A percentile compares a stretch with the other conserved stretches of the same genome.
Conservation (phyloP, 2,797 vertebrate genomes). For the Coreius guichenoti region DNA sequence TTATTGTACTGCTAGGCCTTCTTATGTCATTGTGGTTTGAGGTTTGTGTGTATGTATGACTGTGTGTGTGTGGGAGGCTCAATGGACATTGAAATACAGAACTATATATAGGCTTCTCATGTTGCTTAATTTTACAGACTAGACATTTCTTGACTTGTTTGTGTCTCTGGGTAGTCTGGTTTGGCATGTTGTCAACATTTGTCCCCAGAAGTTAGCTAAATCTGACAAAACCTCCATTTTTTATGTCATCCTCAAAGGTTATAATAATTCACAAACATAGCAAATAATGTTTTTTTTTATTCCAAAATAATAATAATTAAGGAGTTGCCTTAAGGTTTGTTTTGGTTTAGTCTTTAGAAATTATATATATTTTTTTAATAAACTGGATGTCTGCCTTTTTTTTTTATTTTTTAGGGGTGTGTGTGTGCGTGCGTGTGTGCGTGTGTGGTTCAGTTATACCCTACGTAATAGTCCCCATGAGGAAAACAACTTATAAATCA, state of each 20-base stretch:
- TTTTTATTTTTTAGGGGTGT: not conserved
- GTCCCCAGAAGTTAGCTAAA: not conserved
- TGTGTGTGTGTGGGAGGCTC: conserved; percentile 47
- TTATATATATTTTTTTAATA: not conserved
- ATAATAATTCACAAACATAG: not conserved
- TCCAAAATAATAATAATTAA: not conserved
- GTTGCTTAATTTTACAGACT: conserved; percentile 38
- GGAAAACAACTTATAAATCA: too few species aligned
- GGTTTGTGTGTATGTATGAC: conserved; percentile 15
- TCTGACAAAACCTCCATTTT: conserved; percentile 6
- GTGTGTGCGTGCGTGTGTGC: not conserved
- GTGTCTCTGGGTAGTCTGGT: conserved; percentile 26
- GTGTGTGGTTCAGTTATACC: too few species aligned
- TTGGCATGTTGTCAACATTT: conserved; percentile 32
- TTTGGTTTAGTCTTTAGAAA: not conserved
- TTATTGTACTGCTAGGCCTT: conserved; percentile 14
- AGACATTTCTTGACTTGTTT: conserved; percentile 32
- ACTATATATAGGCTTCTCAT: conserved; percentile 44
- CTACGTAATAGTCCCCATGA: too few species aligned
- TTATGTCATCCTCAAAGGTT: not conserved
- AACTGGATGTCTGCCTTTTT: not conserved
- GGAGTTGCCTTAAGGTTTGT: not conserved
- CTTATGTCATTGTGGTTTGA: conserved; percentile 54
- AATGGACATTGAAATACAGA: conserved; percentile 36
- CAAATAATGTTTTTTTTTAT: not conserved